Evolutionary conservation across 2,888 invertebrate species (phyloP).

Genomic region (Allacma fusca): DNA sequence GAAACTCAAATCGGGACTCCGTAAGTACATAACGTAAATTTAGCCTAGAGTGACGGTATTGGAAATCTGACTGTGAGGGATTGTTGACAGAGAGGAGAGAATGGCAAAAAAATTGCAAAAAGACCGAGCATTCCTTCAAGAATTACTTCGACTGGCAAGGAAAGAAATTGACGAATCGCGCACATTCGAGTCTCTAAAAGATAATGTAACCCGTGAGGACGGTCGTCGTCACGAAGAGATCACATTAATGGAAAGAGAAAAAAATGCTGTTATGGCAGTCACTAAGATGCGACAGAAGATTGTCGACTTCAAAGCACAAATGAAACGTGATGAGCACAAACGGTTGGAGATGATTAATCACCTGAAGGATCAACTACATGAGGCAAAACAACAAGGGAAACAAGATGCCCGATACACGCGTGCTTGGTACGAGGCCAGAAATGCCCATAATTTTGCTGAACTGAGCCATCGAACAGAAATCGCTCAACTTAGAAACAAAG

Average conservation of each 20-base stretch:
- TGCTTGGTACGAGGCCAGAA: constrained; percentile 52
- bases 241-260: constrained; percentile 42
- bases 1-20: constrained; percentile 41
- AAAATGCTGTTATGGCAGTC: constrained; percentile 36
- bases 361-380: constrained; percentile 54
- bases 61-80: background rate
- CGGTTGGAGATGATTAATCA: constrained; percentile 52
- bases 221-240: constrained; percentile 44
- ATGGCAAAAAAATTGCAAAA: constrained; percentile 47
- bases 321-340: constrained; percentile 47
- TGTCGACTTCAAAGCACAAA: constrained; percentile 46
- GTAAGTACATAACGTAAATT: constrained; percentile 46
- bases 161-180: constrained; percentile 42
- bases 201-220: constrained; percentile 43
- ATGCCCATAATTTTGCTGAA: constrained; percentile 41
- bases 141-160: constrained; percentile 44
- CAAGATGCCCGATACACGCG: constrained; percentile 49
- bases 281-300: constrained; percentile 42
- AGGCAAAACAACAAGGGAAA: constrained; percentile 49
- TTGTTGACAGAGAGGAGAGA: constrained; percentile 42
- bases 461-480: constrained; percentile 39
- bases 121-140: constrained; percentile 44
- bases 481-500: constrained; percentile 36
- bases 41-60: background rate
- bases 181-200: constrained; percentile 44